Evolutionary conservation across 2,888 invertebrate genomes (phyloP), one percentile per base, ranked within the genome.

Genomic region (Tyria jacobaeae): DNA sequence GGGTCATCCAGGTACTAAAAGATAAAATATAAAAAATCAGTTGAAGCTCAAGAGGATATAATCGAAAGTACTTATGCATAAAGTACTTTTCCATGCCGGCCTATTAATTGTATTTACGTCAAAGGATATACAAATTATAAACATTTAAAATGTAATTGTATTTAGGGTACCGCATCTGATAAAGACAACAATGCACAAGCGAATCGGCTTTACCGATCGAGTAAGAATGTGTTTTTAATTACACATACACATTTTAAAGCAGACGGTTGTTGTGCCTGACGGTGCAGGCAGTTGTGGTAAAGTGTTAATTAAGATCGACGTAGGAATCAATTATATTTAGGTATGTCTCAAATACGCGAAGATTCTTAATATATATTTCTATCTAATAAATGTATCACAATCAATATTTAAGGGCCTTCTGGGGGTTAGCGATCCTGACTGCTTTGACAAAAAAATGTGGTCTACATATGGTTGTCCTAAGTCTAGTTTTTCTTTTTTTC

Each of bases 81-180:
- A 41, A 41, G 41, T 39, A 37, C 53, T 35, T 51, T 44, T 39
- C 48, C 47, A 63, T 60, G 56, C 60, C 63, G 68, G 50, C 51
- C 55, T 56, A 68, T 62, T 68, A 73, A 70, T 68, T 78, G 66
- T 59, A 75, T 79, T 80, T 82, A 70, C 82, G 82, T 81, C 81
- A 75, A 80, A 81, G 81, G 84, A 82, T 81, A 82, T 66, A n/a
- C n/a, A 57, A 59, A 66, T 50, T 62, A 63, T 60, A 62, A 41
- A 68, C 52, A 67, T 76, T 70, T 71, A 74, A 54, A n/a, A n/a
- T n/a, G n/a, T 27, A 44, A 44, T 44, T 53, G 7, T 6, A 27
- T 48, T 54, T 54, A 49, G 54, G 60, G 60, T 60, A 10, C 27
- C 15, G 41, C 12, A 12, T 15, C 3, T 15, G 3, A n/a, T 2